Evolutionary conservation across 2,888 invertebrate genomes (phyloP), one percentile per base, ranked within the genome.

Genomic region (Pachycephus smyrnensis): DNA sequence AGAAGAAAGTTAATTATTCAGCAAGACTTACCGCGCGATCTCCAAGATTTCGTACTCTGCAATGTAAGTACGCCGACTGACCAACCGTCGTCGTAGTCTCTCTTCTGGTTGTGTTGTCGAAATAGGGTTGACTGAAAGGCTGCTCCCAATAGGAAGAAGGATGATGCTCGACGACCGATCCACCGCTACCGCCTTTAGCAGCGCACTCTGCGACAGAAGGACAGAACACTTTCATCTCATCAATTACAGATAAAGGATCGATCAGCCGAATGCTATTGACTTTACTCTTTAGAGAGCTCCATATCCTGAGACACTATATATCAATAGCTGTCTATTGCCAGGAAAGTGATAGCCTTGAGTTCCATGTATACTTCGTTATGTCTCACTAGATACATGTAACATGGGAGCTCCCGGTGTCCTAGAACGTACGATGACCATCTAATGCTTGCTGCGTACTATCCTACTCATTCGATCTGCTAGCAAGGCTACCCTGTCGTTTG

Each of bases 41-140:
- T 76, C 97, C 97, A 84, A 97, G 94, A 93, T 97, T 97, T 86
- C 97, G 93, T 80, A 97, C 97, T 88, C 96, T 93, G 92, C 97
- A 97, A 92, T 97, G 96, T 77, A 97, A 93, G 91, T 96, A 95
- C 79, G 97, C 97, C 77, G 96, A 95, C 92, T 97, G 97, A 79
- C 97, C 97, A 84, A 97, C 97, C 84, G 97, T 97, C 86, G 96
- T 96, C 88, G 96, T 96, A 89, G 96, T 95, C 91, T 97, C 97
- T 83, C 96, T 94, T 91, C 95, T 94, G 85, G 97, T 96, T 88
- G 96, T 95, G 92, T 97, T 97, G 93, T 97, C 97, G 93, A 97
- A 97, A 93, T 96, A 97, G 76, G 97, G 97, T 92, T 96, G 96
- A 84, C 96, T 96, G 90, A 96, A 95, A 78, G 96, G 95, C 91